phyloP scores from a whole-genome alignment of 2,888 invertebrate genomes.

The Rapana venosa region DNA sequence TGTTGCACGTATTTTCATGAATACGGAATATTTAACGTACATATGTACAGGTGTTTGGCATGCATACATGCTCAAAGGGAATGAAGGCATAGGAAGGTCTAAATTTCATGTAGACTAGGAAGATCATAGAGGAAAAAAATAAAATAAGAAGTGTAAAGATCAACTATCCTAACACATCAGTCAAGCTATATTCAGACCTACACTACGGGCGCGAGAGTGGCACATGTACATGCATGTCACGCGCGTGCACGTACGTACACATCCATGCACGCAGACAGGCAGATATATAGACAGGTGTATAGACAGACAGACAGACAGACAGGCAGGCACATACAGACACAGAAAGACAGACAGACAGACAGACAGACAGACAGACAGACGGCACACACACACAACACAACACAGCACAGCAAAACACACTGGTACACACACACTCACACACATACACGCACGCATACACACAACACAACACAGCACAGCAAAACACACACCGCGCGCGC shows the following conservation, averaged over 20 bases:
- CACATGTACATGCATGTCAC: background rate
- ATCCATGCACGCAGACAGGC: background rate
- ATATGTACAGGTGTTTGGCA: no score
- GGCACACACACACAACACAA: background rate
- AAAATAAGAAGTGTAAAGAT: background rate
- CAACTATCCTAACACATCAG: background rate
- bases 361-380: background rate
- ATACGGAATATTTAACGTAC: no score
- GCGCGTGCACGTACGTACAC: background rate
- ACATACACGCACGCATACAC: slow-evolving; percentile 18
- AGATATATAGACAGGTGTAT: no score
- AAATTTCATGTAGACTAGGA: background rate
- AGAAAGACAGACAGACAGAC: no score
- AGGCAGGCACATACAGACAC: no score
- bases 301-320: no score
- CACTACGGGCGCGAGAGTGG: background rate
- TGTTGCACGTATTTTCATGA: no score
- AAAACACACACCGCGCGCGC: background rate
- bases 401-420: background rate
- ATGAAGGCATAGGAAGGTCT: no score
- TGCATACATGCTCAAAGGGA: no score
- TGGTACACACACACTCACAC: background rate
- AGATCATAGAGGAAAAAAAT: background rate
- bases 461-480: background rate
- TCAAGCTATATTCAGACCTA: background rate